Base-by-base conservation (phyloP, 2,888 invertebrate genomes). In the Netelia melanura region DNA sequence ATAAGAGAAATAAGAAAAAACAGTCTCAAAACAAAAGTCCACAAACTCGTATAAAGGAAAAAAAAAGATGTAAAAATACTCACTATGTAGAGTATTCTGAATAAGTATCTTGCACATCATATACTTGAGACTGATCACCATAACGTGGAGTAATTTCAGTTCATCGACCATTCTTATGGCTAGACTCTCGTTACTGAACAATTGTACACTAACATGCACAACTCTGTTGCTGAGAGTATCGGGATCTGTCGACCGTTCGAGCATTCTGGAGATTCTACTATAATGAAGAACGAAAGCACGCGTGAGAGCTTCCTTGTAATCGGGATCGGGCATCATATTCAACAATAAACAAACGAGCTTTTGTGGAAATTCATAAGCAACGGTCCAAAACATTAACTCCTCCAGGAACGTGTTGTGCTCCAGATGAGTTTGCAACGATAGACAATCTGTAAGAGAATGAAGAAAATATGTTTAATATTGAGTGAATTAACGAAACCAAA, bases 311-410 rank as follows among this genome's bases (percentile, higher is more conserved):
- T 98, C 98, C 96, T 99, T 99, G 93, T 99, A 99, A 91, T 97
- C 97, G 87, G 97, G 97, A 94, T 99, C 98, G 1, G 99, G 99
- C 90, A 99, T 95, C 97, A 99, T 97, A 93, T 98, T 98, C 76
- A 99, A 95, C 85, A 99, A 94, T 88, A 99, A 96, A 92, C 99
- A 99, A 75, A 99, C 99, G 80, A 99, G 96, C 93, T 98, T 98
- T 94, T 99, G 98, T 0, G 99, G 99, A 94, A 99, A 99, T 94
- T 99, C 98, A 94, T 97, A 98, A 93, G 98, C 98, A 85, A 99
- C 98, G 25, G 98, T 98, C 99, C 99, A 99, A 95, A 99, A 99
- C 89, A 99, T 98, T 88, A 99, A 96, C 95, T 99, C 99, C 94
- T 99, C 99, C 23, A 98, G 95, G 86, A 98, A 96, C 0, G 98